Evolutionary conservation across 2,797 vertebrate species (phyloP), one percentile per base, ranked within the genome.

Genomic region (Gadopsis marmoratus): DNA sequence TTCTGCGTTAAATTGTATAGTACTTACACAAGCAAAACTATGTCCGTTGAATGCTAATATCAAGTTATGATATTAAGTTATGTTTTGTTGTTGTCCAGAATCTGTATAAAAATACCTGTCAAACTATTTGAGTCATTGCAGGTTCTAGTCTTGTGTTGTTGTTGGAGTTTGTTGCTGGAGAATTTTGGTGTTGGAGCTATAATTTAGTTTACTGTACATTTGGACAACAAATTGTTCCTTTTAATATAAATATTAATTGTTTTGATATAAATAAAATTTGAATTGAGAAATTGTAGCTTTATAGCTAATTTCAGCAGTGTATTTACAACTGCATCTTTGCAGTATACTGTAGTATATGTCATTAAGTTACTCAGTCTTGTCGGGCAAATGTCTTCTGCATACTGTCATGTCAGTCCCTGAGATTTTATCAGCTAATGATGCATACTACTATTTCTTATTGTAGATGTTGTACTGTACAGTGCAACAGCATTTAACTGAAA

Each of bases 1-100:
- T 74, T 82, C 53, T 62, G 23, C 47, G 9, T 61, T 43, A 12
- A 2, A 41, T 67, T 73, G 16, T 59, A 14, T 8, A 19, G 16
- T 43, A 67, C 60, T 77, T 31, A 50, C 12, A 47, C 5, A 61
- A 45, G 29, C 33, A 60, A 74, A 41, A 41, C 5, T 0, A 47
- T 47, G 5, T 62, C 33, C 12, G 14, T 12, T 62, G 1, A 75
- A 68, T 70, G 23, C 47, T 67, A 21, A 55, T 23, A 37, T 60
- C 29, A 11, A n/a, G 2, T 6, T 35, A 8, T 65, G 13, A 33
- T 56, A 68, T 71, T 67, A 39, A 29, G 13, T 47, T 33, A 37
- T 59, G n/a, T 62, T 31, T 60, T 19, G 21, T 45, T 60, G 7
- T 53, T 61, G 7, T 63, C 23, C 7, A 50, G 10, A n/a, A 17